phyloP scores from a whole-genome alignment of 2,888 invertebrate genomes.

The Drosophila trichaetosa region DNA sequence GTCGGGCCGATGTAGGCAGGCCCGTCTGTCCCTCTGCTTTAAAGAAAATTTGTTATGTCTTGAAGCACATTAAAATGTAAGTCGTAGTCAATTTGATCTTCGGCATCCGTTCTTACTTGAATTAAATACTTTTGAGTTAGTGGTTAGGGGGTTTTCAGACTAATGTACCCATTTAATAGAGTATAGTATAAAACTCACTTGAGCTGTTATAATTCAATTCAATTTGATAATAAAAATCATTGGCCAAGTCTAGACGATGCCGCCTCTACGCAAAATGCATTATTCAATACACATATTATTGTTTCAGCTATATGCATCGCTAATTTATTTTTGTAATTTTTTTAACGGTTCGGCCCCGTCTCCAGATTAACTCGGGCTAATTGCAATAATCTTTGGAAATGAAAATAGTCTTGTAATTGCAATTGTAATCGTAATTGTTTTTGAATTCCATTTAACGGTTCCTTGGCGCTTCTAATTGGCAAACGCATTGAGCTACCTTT shows the following conservation, averaged over 20 bases:
- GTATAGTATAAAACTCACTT: background rate
- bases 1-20: too few relatives aligned
- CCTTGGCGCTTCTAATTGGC: conserved; percentile 58
- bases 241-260: conserved; percentile 22
- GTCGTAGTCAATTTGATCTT: background rate
- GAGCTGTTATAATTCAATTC: conserved; percentile 38
- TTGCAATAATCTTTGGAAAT: conserved; percentile 52
- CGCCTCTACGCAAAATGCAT: conserved; percentile 54
- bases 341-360: conserved; percentile 26
- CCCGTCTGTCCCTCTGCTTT: background rate
- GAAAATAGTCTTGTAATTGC: conserved; percentile 42
- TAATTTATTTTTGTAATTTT: conserved; percentile 44
- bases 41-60: background rate
- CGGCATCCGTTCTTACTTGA: background rate
- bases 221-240: conserved; percentile 72
- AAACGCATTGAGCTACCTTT: conserved; percentile 15
- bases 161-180: background rate
- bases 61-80: background rate
- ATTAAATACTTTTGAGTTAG: background rate
- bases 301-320: conserved; percentile 60
- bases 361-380: conserved; percentile 35
- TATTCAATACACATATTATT: conserved; percentile 62
- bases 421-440: conserved; percentile 41
- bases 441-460: conserved; percentile 52
- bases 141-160: background rate